A percentile compares a stretch with the other conserved stretches of the same genome.
Conservation (phyloP, 2,797 vertebrate genomes). For the Vespertilio murinus region DNA sequence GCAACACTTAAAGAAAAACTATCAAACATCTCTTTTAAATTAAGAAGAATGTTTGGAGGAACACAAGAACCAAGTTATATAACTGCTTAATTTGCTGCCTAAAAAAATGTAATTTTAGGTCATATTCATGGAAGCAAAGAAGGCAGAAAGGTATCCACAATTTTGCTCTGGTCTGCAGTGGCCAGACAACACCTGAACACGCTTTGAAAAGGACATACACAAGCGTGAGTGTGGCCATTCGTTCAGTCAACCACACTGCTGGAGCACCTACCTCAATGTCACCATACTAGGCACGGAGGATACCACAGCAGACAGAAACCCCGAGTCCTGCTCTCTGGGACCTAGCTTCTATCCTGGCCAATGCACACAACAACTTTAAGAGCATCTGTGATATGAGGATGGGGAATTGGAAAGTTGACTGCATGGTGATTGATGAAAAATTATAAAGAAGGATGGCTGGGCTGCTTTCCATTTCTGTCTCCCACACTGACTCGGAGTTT, state of each 20-base stretch:
- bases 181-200: background rate
- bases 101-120: background rate
- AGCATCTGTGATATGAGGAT: background rate
- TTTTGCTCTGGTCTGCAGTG: background rate
- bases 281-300: background rate
- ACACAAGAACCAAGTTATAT: background rate
- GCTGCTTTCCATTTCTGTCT: background rate
- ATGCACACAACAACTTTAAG: background rate
- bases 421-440: background rate
- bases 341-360: background rate
- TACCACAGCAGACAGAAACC: background rate
- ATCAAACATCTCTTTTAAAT: constrained; percentile 5
- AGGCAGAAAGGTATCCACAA: background rate
- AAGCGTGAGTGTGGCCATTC: background rate
- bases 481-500: background rate
- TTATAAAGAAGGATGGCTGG: background rate
- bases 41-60: background rate
- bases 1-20: background rate
- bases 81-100: background rate
- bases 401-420: background rate
- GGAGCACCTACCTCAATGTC: background rate
- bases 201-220: background rate
- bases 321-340: background rate
- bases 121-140: background rate
- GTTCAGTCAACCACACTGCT: background rate